These are phyloP conservation scores for Antedon mediterranea DNA, from an alignment of 53 echinoderm and acorn worm genomes.

Conservation along the genomic window DNA sequence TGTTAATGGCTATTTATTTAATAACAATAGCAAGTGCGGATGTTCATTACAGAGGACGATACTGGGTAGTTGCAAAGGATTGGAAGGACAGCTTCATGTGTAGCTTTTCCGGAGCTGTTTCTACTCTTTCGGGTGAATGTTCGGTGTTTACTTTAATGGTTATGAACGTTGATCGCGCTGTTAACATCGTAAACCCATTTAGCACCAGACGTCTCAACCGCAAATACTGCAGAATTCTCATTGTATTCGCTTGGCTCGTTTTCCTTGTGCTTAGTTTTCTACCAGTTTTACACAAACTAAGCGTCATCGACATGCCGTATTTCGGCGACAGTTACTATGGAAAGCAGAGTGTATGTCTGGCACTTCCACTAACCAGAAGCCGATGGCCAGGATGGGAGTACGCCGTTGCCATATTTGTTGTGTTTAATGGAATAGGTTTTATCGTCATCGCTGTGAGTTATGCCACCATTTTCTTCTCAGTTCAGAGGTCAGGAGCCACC, in stretches of 20 bases:
- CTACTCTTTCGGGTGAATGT: constrained; percentile 69
- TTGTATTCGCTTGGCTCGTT: too few relatives aligned
- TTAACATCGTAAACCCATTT: constrained; percentile 85
- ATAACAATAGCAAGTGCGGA: background rate
- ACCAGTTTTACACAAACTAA: constrained; percentile 13
- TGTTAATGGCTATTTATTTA: background rate
- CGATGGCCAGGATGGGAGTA: constrained; percentile 83
- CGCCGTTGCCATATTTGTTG: constrained; percentile 71
- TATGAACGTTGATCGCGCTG: constrained; percentile 76
- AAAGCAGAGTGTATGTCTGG: constrained; percentile 78
- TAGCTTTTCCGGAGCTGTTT: constrained; percentile 72
- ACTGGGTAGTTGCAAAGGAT: background rate
- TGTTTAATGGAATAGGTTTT: constrained; percentile 67
- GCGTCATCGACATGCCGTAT: constrained; percentile 20
- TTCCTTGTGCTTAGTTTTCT: too few relatives aligned
- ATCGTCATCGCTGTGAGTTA: constrained; percentile 77
- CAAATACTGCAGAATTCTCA: constrained; percentile 78
- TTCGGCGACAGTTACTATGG: constrained; percentile 82
- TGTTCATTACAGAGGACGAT: background rate
- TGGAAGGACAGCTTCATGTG: constrained; percentile 44
- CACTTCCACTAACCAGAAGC: constrained; percentile 62
- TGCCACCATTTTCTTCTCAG: constrained; percentile 65
- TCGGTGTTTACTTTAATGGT: constrained; percentile 77
- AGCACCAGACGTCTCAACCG: constrained; percentile 61
- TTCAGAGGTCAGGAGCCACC: constrained; percentile 41